Base-by-base conservation (phyloP, 1,140 invertebrate species). In the Pteromalus puparum region DNA sequence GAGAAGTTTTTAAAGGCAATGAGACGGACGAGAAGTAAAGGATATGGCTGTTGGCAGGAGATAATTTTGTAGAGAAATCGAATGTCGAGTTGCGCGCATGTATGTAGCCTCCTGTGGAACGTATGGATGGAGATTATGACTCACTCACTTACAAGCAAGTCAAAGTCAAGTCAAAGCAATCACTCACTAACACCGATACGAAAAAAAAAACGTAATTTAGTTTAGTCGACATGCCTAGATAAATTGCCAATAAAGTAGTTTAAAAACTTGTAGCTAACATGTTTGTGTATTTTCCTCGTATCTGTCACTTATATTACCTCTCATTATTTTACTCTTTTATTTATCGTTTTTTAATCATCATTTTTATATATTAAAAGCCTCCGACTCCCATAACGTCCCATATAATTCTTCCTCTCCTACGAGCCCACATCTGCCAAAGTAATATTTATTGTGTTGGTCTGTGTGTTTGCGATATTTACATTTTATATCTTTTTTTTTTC, bases 161-260 rank as follows among this genome's bases (percentile, higher is more conserved):
- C 67, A 82, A 85, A 82, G 73, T 82, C 78, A 85, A 82, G 78
- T 82, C 72, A 82, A 85, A 85, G 84, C 84, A 83, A 86, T 86
- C 85, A 84, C 85, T 86, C 85, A 84, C 85, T 83, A 86, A 86
- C 85, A 84, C 85, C 85, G 78, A 86, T 86, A 84, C 78, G 85
- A 81, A 70, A 82, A 70, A 79, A 73, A 42, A 82, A 86, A 81
- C 81, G 85, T 86, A 86, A 86, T 81, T 86, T 86, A 86, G 85
- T 86, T 86, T 86, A 86, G 82, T 83, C 82, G 81, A 84, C 73
- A 86, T 86, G 85, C 85, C 85, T 86, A 84, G 85, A 86, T 67
- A 84, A 84, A 86, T 86, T 86, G 85, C 85, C 85, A 86, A 86
- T 86, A 86, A 86, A 86, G 85, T 86, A 86, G 85, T 86, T 86